Base-by-base conservation (phyloP, 2,113 vertebrate species). In the Ceyx margarethae region DNA sequence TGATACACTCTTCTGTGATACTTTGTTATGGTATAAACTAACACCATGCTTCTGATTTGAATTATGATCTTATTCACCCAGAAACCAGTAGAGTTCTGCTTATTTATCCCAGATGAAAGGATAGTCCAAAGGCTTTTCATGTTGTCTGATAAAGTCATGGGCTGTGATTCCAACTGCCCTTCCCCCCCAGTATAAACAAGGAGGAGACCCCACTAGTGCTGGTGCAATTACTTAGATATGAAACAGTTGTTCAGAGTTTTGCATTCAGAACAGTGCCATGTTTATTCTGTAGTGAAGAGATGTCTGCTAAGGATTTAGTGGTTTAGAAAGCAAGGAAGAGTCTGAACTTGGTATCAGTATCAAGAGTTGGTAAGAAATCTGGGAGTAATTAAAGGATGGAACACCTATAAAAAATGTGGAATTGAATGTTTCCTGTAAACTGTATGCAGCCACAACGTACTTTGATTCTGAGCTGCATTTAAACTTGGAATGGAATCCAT, bases 51-150 rank as follows among this genome's bases (percentile, higher is more conserved):
- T 92, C 96, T 95, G 95, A 96, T 93, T 96, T 16, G 15, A 94
- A 95, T 96, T 96, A 94, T 92, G 96, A 91, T 92, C 93, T 96
- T 92, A 91, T 95, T 94, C 91, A 94, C 78, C 85, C 89, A 93
- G 91, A 95, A 89, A 93, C 45, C 91, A 85, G 80, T 74, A 85
- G 89, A 94, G 78, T 45, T 89, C 72, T 94, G 81, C 75, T 95
- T 96, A 96, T 95, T 95, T 92, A 89, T 95, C 91, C 94, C 94
- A 96, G 84, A 91, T 96, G 95, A 93, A 81, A 89, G 81, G 94
- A 92, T 69, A 92, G 92, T 85, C 84, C 61, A 89, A 60, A 95
- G 91, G 91, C 94, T 96, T 92, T 93, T 93, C 60, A 92, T 93
- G 89, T 92, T 92, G 75, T 53, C 89, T 28, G 81, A 68, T 87